Conservation (phyloP, 1,140 invertebrate species). For the Matsumurasca onukii region DNA sequence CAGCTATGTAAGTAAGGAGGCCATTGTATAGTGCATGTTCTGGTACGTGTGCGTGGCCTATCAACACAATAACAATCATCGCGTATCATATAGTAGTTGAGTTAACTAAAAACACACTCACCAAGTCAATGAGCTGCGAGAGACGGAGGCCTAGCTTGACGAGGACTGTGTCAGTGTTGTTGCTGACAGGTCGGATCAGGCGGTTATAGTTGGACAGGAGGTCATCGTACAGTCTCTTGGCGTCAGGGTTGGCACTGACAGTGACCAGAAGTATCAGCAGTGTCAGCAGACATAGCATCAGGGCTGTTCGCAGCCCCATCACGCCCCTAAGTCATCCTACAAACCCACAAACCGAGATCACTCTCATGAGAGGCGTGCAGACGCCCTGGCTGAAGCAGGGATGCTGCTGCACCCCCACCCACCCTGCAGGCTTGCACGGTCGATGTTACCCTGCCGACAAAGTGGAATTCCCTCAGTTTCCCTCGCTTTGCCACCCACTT, state of each 20-base stretch:
- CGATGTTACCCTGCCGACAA: background rate
- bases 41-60: too few relatives aligned
- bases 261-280: constrained; percentile 8
- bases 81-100: too few relatives aligned
- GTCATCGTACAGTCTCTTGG: constrained; percentile 92
- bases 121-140: constrained; percentile 94
- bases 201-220: constrained; percentile 95
- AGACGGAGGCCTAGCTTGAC: constrained; percentile 90
- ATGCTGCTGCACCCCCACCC: background rate
- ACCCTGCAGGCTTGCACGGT: background rate
- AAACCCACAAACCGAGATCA: background rate
- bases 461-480: background rate
- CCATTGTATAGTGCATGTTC: too few relatives aligned
- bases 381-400: background rate
- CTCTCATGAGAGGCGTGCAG: background rate
- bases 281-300: constrained; percentile 29
- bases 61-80: too few relatives aligned
- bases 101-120: too few relatives aligned
- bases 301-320: background rate
- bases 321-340: background rate
- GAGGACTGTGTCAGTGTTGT: constrained; percentile 90
- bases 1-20: too few relatives aligned
- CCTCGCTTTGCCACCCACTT: background rate
- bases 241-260: constrained; percentile 72
- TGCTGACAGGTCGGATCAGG: constrained; percentile 88